Evolutionary conservation across 2,888 invertebrate species (phyloP).

Genomic region (Melanostoma scalare): DNA sequence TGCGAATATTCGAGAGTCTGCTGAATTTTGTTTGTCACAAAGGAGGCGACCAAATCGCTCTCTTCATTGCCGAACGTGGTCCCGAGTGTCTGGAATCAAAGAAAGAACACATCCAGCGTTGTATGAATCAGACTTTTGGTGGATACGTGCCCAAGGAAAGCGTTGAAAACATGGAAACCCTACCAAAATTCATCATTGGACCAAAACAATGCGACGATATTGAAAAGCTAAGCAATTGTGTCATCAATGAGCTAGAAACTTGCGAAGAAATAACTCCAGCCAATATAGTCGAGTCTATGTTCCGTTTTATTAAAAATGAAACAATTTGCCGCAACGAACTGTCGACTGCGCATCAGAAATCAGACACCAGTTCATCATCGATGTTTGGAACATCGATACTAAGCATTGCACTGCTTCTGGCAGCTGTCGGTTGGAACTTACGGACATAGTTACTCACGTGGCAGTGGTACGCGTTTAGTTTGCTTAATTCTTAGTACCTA

Average conservation of each 20-base stretch:
- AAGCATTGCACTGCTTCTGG: constrained; percentile 30
- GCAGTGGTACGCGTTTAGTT: constrained; percentile 32
- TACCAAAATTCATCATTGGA: constrained; percentile 86
- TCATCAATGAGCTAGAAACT: constrained; percentile 78
- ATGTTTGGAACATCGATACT: constrained; percentile 16
- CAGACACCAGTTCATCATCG: constrained; percentile 19
- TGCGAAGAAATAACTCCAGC: constrained; percentile 80
- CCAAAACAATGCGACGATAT: constrained; percentile 81
- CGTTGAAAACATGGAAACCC: constrained; percentile 81
- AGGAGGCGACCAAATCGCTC: constrained; percentile 91
- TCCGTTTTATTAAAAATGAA: constrained; percentile 79
- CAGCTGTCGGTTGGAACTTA: constrained; percentile 12
- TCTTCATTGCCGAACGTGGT: constrained; percentile 92
- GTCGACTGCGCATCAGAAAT: constrained; percentile 54
- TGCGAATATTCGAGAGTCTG: constrained; percentile 87
- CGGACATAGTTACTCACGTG: constrained; percentile 57
- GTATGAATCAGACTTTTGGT: constrained; percentile 86
- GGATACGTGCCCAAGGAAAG: constrained; percentile 82
- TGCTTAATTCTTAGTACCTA: constrained; percentile 66
- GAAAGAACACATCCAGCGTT: constrained; percentile 84
- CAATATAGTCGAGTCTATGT: constrained; percentile 80
- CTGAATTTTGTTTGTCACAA: constrained; percentile 90
- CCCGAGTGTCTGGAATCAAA: constrained; percentile 87
- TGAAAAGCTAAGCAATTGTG: constrained; percentile 77
- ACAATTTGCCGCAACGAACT: constrained; percentile 77